These are phyloP conservation scores for Pharmacophagus antenor DNA, from an alignment of 2,888 invertebrate species.

Conservation along the genomic window DNA sequence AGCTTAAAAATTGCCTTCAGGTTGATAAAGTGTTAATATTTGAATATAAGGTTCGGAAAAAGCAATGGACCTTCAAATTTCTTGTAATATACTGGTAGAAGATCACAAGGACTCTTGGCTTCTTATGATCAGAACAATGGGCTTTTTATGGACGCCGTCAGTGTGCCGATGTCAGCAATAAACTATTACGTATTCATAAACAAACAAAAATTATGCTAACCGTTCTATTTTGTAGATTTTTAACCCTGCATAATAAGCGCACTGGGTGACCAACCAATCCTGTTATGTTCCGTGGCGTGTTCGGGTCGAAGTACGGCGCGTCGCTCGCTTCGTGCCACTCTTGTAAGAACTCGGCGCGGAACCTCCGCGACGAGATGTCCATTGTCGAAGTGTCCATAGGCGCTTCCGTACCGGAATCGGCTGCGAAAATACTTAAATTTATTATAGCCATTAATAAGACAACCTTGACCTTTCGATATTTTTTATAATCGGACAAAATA, in stretches of 20 bases:
- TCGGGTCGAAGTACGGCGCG: conserved; percentile 88
- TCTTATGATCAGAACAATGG: no score
- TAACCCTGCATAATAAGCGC: conserved; percentile 89
- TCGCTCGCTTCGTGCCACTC: conserved; percentile 76
- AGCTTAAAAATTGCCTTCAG: no score
- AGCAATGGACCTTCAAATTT: no score
- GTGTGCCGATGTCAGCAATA: no score
- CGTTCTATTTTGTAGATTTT: conserved; percentile 92
- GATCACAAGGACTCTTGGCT: no score
- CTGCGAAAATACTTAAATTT: conserved; percentile 40
- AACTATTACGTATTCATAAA: no score
- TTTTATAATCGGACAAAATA: no score
- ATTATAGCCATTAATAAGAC: neutral
- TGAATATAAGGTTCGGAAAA: no score
- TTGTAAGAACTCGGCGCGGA: conserved; percentile 70
- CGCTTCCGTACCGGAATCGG: conserved; percentile 80
- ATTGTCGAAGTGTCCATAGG: conserved; percentile 78
- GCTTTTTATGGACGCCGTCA: no score
- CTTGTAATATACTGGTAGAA: no score
- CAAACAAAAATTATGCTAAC: conserved; percentile 81
- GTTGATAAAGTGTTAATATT: no score
- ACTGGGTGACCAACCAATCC: conserved; percentile 93
- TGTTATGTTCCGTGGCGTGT: conserved; percentile 89
- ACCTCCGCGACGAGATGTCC: conserved; percentile 68
- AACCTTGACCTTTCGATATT: no score